phyloP scores from a whole-genome alignment of 2,888 invertebrate species.

The Sepiola atlantica region DNA sequence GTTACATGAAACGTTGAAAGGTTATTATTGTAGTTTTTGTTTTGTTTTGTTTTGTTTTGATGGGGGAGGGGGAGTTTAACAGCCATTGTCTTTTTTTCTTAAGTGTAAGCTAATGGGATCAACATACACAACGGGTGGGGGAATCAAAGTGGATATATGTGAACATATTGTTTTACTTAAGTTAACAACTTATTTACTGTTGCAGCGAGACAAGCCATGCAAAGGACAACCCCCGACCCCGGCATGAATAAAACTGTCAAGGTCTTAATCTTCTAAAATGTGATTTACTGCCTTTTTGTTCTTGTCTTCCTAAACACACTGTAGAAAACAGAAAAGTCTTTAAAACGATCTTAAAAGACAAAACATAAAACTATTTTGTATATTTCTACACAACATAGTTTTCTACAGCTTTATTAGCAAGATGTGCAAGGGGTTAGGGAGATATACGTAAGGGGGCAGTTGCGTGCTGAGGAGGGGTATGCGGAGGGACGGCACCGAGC shows the following conservation, averaged over 20 bases:
- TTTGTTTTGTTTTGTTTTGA: too few species aligned
- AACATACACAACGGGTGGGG: neutral
- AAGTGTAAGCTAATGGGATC: neutral
- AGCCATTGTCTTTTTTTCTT: neutral
- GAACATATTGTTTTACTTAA: slow-evolving; percentile 32
- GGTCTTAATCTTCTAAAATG: neutral
- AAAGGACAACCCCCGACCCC: neutral
- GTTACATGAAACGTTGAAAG: too few species aligned
- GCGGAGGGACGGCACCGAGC: too few species aligned
- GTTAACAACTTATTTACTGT: slow-evolving; percentile 19
- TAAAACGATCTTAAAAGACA: neutral
- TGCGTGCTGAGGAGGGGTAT: too few species aligned
- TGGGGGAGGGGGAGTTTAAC: neutral
- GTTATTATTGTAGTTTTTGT: too few species aligned
- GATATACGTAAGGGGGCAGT: too few species aligned
- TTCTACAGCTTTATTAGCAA: neutral
- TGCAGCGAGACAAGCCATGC: neutral
- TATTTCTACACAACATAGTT: neutral
- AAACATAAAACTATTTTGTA: neutral
- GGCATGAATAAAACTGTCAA: neutral
- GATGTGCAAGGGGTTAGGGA: neutral
- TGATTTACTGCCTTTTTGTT: neutral
- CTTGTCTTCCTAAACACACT: neutral
- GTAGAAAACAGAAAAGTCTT: neutral
- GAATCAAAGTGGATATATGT: neutral